These are phyloP conservation scores for Pedicia rivosa DNA, from an alignment of 2,888 invertebrate genomes.

Conservation along the genomic window DNA sequence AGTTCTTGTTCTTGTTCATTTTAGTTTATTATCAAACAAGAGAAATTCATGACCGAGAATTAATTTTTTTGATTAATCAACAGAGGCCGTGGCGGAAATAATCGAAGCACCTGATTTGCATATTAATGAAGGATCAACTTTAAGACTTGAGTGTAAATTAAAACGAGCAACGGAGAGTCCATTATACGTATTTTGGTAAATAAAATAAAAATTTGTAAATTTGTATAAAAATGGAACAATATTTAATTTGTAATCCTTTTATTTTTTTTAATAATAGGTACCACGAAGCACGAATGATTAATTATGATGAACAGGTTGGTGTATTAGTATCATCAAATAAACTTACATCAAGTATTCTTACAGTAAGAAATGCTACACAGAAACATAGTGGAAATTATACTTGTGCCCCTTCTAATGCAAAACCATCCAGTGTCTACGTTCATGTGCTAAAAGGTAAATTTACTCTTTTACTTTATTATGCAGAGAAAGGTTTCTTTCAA, in stretches of 20 bases:
- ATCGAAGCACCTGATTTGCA: conserved; percentile 14
- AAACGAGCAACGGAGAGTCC: conserved; percentile 14
- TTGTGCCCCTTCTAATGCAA: conserved; percentile 55
- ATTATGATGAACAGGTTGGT: conserved; percentile 53
- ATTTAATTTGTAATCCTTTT: too few relatives aligned
- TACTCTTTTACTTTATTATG: background rate
- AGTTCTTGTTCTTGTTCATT: too few relatives aligned
- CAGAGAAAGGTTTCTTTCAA: too few relatives aligned
- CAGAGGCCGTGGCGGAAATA: conserved; percentile 15
- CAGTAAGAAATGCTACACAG: conserved; percentile 37
- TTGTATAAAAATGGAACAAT: too few relatives aligned
- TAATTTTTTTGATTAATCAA: too few relatives aligned
- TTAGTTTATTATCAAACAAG: too few relatives aligned
- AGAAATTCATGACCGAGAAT: too few relatives aligned
- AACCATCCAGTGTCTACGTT: conserved; percentile 50
- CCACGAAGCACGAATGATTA: conserved; percentile 61
- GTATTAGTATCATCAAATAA: conserved; percentile 40
- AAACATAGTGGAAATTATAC: conserved; percentile 52
- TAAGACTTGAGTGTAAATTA: conserved; percentile 14
- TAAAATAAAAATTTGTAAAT: too few relatives aligned
- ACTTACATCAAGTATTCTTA: conserved; percentile 41
- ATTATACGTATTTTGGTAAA: conserved; percentile 28
- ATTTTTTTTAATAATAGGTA: too few relatives aligned
- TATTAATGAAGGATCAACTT: conserved; percentile 15
- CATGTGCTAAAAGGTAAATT: conserved; percentile 44